Conservation (phyloP, 2,888 invertebrate species). For the Troides aeacus region DNA sequence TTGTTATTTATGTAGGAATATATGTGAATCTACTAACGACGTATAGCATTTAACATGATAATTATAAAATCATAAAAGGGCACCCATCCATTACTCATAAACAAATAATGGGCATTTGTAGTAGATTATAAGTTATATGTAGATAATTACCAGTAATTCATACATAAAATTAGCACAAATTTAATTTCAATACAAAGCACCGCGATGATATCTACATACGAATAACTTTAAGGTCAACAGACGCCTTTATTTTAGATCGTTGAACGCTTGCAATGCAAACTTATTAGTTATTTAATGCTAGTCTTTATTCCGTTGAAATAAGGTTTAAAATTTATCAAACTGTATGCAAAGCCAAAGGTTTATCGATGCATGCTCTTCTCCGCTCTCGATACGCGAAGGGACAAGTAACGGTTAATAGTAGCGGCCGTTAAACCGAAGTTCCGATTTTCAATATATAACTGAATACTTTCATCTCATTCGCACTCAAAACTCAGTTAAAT, state of each 20-base stretch:
- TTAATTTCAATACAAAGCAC: neutral
- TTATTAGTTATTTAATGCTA: neutral
- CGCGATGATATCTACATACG: slow-evolving; percentile 9
- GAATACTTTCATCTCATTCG: slow-evolving; percentile 4
- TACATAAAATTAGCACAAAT: too few relatives aligned
- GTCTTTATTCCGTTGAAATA: slow-evolving; percentile 26
- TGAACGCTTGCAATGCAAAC: slow-evolving; percentile 30
- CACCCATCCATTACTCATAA: too few relatives aligned
- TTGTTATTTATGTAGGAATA: too few relatives aligned
- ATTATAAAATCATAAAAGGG: too few relatives aligned
- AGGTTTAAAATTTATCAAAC: slow-evolving; percentile 19
- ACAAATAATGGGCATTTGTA: too few relatives aligned
- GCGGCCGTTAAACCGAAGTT: slow-evolving; percentile 45
- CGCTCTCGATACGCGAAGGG: slow-evolving; percentile 58
- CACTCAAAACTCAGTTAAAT: neutral
- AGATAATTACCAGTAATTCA: too few relatives aligned
- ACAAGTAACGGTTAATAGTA: slow-evolving; percentile 66
- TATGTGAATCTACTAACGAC: too few relatives aligned
- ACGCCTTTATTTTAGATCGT: slow-evolving; percentile 42
- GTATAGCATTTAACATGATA: too few relatives aligned
- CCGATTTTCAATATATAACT: slow-evolving; percentile 20
- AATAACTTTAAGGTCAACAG: slow-evolving; percentile 37
- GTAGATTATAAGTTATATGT: too few relatives aligned
- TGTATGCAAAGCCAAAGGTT: slow-evolving; percentile 33
- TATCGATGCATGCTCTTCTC: slow-evolving; percentile 38